Base-by-base conservation (phyloP, 2,797 vertebrate species). In the Poeciliopsis paucimaculata region DNA sequence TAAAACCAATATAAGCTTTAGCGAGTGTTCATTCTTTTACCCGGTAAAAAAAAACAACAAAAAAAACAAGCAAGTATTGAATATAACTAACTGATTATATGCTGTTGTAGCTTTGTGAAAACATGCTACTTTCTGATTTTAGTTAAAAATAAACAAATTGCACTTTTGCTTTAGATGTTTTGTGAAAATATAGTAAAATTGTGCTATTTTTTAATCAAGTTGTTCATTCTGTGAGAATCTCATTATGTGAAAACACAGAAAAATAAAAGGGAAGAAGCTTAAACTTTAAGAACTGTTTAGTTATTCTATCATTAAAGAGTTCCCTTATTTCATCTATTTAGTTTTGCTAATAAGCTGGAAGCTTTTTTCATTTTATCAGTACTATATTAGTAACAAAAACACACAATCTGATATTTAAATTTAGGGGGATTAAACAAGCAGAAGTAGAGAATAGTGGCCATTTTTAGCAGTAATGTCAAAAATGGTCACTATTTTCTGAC, bases 401-500 rank as follows among this genome's bases (percentile, higher is more conserved):
- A 41, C 36, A 43, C 39, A 43, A n/a, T 70, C 23, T 7, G 20
- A 71, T 16, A 16, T 18, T 1, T 3, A 47, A 4, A 39, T 68
- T 66, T 47, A 15, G 39, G 5, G 20, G n/a, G 12, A 43, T 45
- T 68, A 64, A 71, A 28, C 4, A 34, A 34, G 49, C 23, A 62
- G 57, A 28, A 81, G 73, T 36, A 6, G 2, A 74, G 13, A 76
- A 76, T 2, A 77, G 51, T 26, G 34, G 66, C 6, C 6, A 80
- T 36, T 81, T 18, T 72, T 26, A 18, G 36, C 55, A 62, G 18
- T 6, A 78, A 10, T 39, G 36, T 39, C 0, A 4, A 5, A 39
- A 39, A 39, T 43, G 41, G 41, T 10, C 41, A 43, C 41, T 43
- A 43, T 43, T 43, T 43, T 43, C 10, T 34, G 41, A 43, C 2